Conservation (phyloP, 2,113 vertebrate species). For the Raphicerus campestris region DNA sequence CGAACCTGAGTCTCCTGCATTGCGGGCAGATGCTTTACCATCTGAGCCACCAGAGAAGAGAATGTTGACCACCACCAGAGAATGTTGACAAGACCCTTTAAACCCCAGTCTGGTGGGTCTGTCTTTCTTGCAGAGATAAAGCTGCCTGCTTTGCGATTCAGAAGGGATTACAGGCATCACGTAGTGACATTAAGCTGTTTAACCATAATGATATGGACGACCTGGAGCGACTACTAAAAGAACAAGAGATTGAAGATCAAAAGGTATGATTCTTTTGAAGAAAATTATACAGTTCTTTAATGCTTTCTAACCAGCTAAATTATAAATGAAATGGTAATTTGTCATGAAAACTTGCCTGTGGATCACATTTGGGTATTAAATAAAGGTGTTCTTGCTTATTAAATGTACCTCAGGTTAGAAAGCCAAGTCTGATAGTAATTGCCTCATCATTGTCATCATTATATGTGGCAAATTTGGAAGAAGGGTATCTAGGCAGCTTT, state of each 20-base stretch:
- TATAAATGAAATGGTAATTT: constrained; percentile 53
- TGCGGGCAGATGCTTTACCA: too few relatives aligned
- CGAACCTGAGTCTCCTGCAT: too few relatives aligned
- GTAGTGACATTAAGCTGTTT: constrained; percentile 96
- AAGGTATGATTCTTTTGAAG: constrained; percentile 84
- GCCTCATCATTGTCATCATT: background rate
- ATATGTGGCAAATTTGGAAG: background rate
- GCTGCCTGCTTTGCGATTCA: constrained; percentile 97
- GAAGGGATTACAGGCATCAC: constrained; percentile 96
- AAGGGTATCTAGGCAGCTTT: background rate
- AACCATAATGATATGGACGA: constrained; percentile 96
- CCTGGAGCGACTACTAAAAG: constrained; percentile 92
- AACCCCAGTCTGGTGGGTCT: background rate
- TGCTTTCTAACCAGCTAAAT: constrained; percentile 62
- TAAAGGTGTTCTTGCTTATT: constrained; percentile 27
- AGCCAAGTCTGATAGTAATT: background rate
- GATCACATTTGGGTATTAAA: constrained; percentile 22
- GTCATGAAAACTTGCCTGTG: constrained; percentile 30
- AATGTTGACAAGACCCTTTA: background rate
- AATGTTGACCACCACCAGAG: background rate
- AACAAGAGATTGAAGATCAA: constrained; percentile 95
- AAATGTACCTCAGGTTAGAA: background rate
- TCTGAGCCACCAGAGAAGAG: too few relatives aligned
- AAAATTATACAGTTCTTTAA: constrained; percentile 42
- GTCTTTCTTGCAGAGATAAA: constrained; percentile 88